Evolutionary conservation across 2,888 invertebrate genomes (phyloP).

Genomic region (Catonia carolina): DNA sequence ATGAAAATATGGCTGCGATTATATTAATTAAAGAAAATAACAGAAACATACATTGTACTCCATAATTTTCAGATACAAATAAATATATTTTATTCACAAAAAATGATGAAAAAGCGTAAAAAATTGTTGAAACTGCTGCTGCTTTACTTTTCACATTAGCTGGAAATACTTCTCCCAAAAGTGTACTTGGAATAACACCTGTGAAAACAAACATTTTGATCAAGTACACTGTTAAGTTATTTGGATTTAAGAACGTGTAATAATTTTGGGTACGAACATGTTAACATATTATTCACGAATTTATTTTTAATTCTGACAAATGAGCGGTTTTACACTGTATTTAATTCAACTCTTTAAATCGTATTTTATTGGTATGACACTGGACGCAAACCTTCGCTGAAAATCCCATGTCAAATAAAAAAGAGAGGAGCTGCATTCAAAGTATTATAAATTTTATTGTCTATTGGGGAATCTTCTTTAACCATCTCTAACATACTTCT

Average conservation of each 20-base stretch:
- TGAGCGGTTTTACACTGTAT: background rate
- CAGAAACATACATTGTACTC: conserved; percentile 1
- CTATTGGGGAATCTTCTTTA: too few relatives aligned
- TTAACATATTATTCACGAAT: too few relatives aligned
- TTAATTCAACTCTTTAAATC: too few relatives aligned
- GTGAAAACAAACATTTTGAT: background rate
- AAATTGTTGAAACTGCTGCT: conserved; percentile 5
- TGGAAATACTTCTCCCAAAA: conserved; percentile 13
- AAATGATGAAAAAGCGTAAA: conserved; percentile 6
- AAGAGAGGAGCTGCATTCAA: too few relatives aligned
- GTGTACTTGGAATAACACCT: conserved; percentile 13
- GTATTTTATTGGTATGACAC: too few relatives aligned
- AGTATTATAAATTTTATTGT: too few relatives aligned
- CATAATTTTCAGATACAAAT: background rate
- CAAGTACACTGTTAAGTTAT: background rate
- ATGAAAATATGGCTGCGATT: background rate
- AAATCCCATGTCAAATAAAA: too few relatives aligned
- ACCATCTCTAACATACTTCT: too few relatives aligned
- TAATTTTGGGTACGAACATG: background rate
- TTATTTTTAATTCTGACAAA: background rate
- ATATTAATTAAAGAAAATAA: conserved; percentile 2
- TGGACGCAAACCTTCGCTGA: too few relatives aligned
- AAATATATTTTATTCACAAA: conserved; percentile 6
- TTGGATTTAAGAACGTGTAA: background rate
- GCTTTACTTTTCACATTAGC: conserved; percentile 7